phyloP scores from a whole-genome alignment of 1,140 invertebrate genomes.

The Lepidurus apus region DNA sequence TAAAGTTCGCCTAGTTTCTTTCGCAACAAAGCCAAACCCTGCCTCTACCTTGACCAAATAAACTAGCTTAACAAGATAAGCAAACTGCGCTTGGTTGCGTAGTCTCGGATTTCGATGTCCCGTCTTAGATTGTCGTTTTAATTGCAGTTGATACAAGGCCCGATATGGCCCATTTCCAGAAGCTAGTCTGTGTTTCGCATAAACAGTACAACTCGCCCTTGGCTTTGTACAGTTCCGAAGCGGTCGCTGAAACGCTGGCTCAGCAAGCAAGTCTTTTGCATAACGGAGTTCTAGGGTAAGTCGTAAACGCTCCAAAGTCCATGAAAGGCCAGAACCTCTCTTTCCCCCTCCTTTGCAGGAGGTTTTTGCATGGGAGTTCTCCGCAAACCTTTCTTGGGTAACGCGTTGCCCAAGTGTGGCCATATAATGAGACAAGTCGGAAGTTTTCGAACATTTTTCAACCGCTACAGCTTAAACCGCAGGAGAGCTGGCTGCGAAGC shows the following conservation, averaged over 20 bases:
- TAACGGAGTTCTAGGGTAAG: constrained; percentile 72
- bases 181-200: constrained; percentile 44
- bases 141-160: constrained; percentile 4
- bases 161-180: constrained; percentile 15
- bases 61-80: not conserved
- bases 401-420: too few relatives aligned
- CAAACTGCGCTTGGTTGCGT: not conserved
- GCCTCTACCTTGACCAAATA: not conserved
- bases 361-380: too few relatives aligned
- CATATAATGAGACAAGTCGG: too few relatives aligned
- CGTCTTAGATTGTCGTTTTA: not conserved
- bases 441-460: too few relatives aligned
- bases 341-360: not conserved
- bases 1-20: not conserved
- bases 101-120: not conserved
- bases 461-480: too few relatives aligned
- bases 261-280: constrained; percentile 67
- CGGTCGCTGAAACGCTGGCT: constrained; percentile 70
- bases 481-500: too few relatives aligned
- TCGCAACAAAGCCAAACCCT: not conserved
- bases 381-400: too few relatives aligned
- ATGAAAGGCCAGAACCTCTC: not conserved
- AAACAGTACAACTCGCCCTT: constrained; percentile 88
- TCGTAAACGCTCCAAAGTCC: not conserved
- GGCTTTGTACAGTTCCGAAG: constrained; percentile 72